Conservation (phyloP, 2,888 invertebrate genomes). For the Petrophora chlorosata region DNA sequence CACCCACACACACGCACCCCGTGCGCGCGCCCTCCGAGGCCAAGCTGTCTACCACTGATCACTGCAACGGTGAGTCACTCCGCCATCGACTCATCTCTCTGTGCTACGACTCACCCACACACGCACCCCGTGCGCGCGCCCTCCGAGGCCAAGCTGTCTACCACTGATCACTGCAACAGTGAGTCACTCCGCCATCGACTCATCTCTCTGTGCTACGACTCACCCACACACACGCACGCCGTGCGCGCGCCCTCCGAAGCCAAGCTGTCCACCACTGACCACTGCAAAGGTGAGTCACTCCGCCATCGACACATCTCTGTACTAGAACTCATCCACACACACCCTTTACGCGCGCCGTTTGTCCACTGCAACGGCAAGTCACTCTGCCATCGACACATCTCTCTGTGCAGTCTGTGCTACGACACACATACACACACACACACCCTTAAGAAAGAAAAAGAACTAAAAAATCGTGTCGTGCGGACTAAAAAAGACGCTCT, state of each 20-base stretch:
- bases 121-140: conserved; percentile 66
- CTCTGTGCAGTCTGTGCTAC: too few relatives aligned
- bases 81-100: conserved; percentile 83
- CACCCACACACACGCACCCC: conserved; percentile 60
- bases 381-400: conserved; percentile 18
- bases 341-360: conserved; percentile 68
- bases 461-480: too few relatives aligned
- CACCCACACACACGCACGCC: conserved; percentile 60
- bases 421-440: too few relatives aligned
- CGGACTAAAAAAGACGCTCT: too few relatives aligned
- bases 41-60: conserved; percentile 62
- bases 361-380: conserved; percentile 68
- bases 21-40: conserved; percentile 72
- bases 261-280: conserved; percentile 62
- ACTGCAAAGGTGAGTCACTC: conserved; percentile 61
- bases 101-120: conserved; percentile 72
- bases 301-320: conserved; percentile 82
- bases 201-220: conserved; percentile 80
- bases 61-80: conserved; percentile 61
- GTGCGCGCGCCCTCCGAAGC: conserved; percentile 72
- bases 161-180: conserved; percentile 72
- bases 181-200: conserved; percentile 70
- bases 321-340: conserved; percentile 72
- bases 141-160: conserved; percentile 66
- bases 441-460: too few relatives aligned